phyloP scores from a whole-genome alignment of 2,113 vertebrate species.

The Callipepla squamata region DNA sequence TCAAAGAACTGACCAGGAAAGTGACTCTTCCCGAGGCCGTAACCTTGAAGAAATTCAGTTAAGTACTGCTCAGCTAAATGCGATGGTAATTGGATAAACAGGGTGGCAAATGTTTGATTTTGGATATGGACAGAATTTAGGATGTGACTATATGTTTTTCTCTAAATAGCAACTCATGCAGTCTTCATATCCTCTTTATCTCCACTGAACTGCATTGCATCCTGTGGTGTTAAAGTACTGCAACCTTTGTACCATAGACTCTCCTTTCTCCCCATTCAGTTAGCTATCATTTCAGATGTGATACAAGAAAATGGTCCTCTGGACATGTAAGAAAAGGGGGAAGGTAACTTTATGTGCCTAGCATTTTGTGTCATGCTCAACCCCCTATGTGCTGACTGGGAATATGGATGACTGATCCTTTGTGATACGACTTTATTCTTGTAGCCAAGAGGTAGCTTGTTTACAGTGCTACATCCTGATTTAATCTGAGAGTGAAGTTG shows the following conservation, averaged over 20 bases:
- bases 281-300: not conserved
- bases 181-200: not conserved
- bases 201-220: fast-evolving
- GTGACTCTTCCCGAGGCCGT: not conserved
- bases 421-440: not conserved
- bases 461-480: fast-evolving
- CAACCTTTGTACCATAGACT: not conserved
- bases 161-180: not conserved
- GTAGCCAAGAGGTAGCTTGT: not conserved
- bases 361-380: not conserved
- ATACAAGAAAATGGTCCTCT: not conserved
- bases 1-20: conserved; percentile 24
- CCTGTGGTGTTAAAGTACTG: not conserved
- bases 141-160: not conserved
- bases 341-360: not conserved
- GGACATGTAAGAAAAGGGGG: not conserved
- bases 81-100: conserved; percentile 49
- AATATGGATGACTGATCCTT: not conserved
- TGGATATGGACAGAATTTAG: not conserved
- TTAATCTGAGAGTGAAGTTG: not conserved
- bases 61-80: conserved; percentile 37
- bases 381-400: not conserved
- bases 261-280: not conserved
- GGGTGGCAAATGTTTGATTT: not conserved
- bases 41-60: conserved; percentile 38